Evolutionary conservation across 2,888 invertebrate species (phyloP), one percentile per base, ranked within the genome.

Genomic region (Thelaira solivaga): DNA sequence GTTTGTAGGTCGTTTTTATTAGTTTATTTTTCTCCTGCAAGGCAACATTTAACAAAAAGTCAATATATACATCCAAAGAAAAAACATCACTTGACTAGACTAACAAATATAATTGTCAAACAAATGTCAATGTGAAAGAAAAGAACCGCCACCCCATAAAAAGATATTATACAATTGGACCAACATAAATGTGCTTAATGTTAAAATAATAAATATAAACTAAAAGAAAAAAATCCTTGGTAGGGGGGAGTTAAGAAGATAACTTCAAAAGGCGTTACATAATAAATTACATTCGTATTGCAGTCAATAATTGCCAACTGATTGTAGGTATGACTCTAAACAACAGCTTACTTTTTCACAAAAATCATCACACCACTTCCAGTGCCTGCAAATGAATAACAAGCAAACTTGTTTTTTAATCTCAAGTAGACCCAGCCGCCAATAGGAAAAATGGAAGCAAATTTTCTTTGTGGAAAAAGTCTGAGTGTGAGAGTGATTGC

Each of bases 51-150:
- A 78, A 74, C 74, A 74, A 78, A 74, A 74, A 74, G 78, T 74
- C 78, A 78, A 74, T 74, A 78, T 11, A 57, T 11, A 6, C 6
- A 26, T 26, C 13, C 31, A 39, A 18, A 69, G 43, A 57, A 55
- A 73, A 64, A 62, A 64, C 45, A 69, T 55, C 62, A 59, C 73
- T 62, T 73, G 18, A 43, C 31, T 57, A 53, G 26, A 29, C 82
- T 83, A 81, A 22, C 36, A 26, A n/a, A 82, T 84, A 84, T 84
- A 85, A 86, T 85, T 84, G 85, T 85, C 85, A 84, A 86, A 86
- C 83, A 86, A 74, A 75, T 78, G 75, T 75, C 75, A 69, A 75
- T 72, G 71, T 39, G 53, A n/a, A n/a, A n/a, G n/a, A n/a, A n/a
- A 74, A 22, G 31, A 22, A 22, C 2, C 10, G 16, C 7, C 20